Percentiles rank a stretch among this genome's conserved stretches.
phyloP scores from a whole-genome alignment of 2,113 vertebrate species.

The Camelus dromedarius region DNA sequence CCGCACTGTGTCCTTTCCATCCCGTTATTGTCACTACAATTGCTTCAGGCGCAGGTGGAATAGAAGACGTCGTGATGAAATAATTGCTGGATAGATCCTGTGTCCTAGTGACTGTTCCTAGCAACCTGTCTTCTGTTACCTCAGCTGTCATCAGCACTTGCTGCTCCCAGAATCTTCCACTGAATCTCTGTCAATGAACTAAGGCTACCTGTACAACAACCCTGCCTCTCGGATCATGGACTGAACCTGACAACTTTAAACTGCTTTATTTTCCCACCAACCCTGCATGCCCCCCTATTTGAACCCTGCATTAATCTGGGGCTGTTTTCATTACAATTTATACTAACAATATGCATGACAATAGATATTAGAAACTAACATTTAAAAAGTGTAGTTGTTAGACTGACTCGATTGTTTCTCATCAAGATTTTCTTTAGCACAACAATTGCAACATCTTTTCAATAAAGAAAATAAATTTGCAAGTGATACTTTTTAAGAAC shows the following conservation, averaged over 20 bases:
- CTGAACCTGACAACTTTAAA: conserved; percentile 58
- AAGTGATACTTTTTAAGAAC: conserved; percentile 45
- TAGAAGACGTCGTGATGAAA: conserved; percentile 59
- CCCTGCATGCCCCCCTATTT: conserved; percentile 27
- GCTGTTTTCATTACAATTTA: conserved; percentile 34
- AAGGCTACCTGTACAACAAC: conserved; percentile 56
- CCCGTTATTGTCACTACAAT: conserved; percentile 61
- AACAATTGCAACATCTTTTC: conserved; percentile 40
- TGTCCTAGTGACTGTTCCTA: conserved; percentile 28
- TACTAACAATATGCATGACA: conserved; percentile 59
- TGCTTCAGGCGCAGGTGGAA: conserved; percentile 66
- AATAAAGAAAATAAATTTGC: conserved; percentile 42
- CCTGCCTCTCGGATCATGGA: conserved; percentile 56
- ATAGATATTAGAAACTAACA: conserved; percentile 66
- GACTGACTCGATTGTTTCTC: conserved; percentile 8
- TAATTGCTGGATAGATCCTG: conserved; percentile 63
- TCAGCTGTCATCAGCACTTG: conserved; percentile 60
- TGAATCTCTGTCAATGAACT: conserved; percentile 52
- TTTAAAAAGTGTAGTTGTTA: conserved; percentile 48
- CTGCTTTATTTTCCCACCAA: background rate
- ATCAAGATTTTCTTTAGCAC: conserved; percentile 37
- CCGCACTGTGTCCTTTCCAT: conserved; percentile 58
- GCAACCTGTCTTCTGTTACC: conserved; percentile 57
- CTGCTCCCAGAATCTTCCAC: conserved; percentile 46
- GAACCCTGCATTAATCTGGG: background rate